Percentiles rank a stretch among this genome's conserved stretches.
Evolutionary conservation across 2,888 invertebrate species (phyloP).

Genomic region (Neocrepidodera transversa): DNA sequence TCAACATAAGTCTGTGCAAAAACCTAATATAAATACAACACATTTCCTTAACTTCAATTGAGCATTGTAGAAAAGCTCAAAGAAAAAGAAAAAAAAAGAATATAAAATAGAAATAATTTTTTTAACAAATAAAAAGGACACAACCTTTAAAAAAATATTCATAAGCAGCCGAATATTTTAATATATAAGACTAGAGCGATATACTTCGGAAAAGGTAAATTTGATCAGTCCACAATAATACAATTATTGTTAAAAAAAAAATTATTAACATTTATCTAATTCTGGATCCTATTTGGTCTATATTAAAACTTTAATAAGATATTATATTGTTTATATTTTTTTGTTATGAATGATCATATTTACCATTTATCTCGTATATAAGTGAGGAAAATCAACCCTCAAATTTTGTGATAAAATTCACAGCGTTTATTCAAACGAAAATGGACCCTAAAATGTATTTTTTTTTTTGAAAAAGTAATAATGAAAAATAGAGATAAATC

Average conservation of each 20-base stretch:
- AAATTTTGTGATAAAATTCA: slow-evolving; percentile 9
- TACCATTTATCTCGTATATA: slow-evolving; percentile 7
- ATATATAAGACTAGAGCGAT: slow-evolving; percentile 55
- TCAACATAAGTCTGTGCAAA: slow-evolving; percentile 51
- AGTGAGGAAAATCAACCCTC: background rate
- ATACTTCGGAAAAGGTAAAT: slow-evolving; percentile 29
- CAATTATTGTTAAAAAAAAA: too few species aligned
- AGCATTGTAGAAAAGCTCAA: slow-evolving; percentile 26
- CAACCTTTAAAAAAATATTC: slow-evolving; percentile 24
- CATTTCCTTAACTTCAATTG: slow-evolving; percentile 20
- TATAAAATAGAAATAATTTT: slow-evolving; percentile 15
- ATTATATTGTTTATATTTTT: background rate
- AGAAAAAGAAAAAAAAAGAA: slow-evolving; percentile 17
- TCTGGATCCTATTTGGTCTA: background rate
- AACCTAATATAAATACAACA: slow-evolving; percentile 31
- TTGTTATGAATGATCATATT: background rate
- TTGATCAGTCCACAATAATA: background rate
- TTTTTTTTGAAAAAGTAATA: background rate
- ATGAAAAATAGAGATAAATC: background rate
- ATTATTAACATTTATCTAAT: too few species aligned
- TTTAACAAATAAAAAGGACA: slow-evolving; percentile 24
- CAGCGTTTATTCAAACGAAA: background rate
- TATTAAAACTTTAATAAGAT: background rate
- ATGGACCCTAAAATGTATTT: slow-evolving; percentile 4
- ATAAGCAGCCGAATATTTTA: slow-evolving; percentile 43